Evolutionary conservation across 2,888 invertebrate genomes (phyloP).

Genomic region (Exocentrus adspersus): DNA sequence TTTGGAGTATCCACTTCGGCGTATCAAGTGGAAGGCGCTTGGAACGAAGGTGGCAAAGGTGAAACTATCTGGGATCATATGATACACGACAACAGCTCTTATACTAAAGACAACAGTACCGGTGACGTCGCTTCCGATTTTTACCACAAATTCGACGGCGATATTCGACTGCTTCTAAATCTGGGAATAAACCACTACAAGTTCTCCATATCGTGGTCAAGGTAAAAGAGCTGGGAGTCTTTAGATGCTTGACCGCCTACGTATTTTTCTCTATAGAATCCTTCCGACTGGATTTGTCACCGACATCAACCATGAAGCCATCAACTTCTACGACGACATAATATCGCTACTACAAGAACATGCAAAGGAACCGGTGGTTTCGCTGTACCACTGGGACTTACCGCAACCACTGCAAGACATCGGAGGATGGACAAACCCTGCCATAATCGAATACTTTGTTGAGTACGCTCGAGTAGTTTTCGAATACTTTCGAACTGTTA

Average conservation of each 20-base stretch:
- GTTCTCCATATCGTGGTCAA: constrained; percentile 25
- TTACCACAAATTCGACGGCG: constrained; percentile 71
- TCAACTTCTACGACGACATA: constrained; percentile 79
- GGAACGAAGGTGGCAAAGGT: constrained; percentile 66
- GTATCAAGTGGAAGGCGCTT: constrained; percentile 48
- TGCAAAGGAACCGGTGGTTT: constrained; percentile 69
- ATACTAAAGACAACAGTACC: constrained; percentile 64
- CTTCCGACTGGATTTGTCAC: constrained; percentile 67
- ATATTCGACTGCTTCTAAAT: constrained; percentile 67
- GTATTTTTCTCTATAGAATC: background rate
- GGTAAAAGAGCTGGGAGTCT: no score
- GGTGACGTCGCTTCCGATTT: constrained; percentile 75
- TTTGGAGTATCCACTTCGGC: constrained; percentile 60
- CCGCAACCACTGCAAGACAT: constrained; percentile 60
- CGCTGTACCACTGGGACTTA: constrained; percentile 68
- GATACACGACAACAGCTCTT: constrained; percentile 66
- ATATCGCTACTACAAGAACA: constrained; percentile 70
- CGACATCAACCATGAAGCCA: constrained; percentile 73
- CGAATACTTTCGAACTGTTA: constrained; percentile 57
- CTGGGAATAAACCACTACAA: constrained; percentile 64
- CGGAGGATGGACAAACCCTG: constrained; percentile 73
- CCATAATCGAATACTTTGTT: constrained; percentile 62
- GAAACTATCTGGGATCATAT: constrained; percentile 76
- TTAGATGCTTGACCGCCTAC: no score
- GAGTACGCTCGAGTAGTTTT: constrained; percentile 65